Base-by-base conservation (phyloP, 2,888 invertebrate genomes). In the Caenorhabditis becei region DNA sequence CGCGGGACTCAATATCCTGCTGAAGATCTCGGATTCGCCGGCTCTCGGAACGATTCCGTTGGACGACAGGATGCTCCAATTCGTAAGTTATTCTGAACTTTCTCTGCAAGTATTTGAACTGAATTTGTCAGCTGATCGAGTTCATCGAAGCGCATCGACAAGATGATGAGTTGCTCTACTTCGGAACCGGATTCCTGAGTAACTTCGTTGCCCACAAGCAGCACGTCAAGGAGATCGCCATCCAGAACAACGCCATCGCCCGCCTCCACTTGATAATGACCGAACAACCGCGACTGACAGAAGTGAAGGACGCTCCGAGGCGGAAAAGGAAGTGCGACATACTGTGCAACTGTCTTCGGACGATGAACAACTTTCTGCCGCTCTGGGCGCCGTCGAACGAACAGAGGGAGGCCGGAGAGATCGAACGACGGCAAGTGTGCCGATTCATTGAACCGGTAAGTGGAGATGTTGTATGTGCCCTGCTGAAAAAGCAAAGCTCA, bases 181-280 rank as follows among this genome's bases (percentile, higher is more conserved):
- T 47, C 35, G 77, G 77, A n/a, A 77, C 81, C 14, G 81, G 81
- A 7, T 81, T 77, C 41, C 37, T 81, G 28, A 69, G 67, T 16
- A 81, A 81, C 41, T 51, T 72, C 5, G 72, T 77, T 23, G 81
- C 81, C 8, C 41, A 77, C 35, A 77, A 81, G 18, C 72, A 65
- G 23, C 65, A 32, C 28, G 74, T 74, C 1, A 74, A 74, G 51
- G 74, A 74, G 37, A 16, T 74, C 16, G 77, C 81, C 8, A 77
- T 80, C 7, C 35, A 14, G 18, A 51, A 74, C 28, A 37, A 65
- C 8, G 66, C 77, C 0, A 71, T 80, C 4, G n/a, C 14, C 0
- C 16, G 70, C 1, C 54, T 80, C 2, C 26, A 65, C 44, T 20
- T 26, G 41, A 59, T 71, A 2, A 35, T 77, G n/a, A n/a, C n/a